Percentiles rank a stretch among this genome's conserved stretches.
phyloP scores from a whole-genome alignment of 23 tunicate genomes.

The Clavelina lepadiformis region DNA sequence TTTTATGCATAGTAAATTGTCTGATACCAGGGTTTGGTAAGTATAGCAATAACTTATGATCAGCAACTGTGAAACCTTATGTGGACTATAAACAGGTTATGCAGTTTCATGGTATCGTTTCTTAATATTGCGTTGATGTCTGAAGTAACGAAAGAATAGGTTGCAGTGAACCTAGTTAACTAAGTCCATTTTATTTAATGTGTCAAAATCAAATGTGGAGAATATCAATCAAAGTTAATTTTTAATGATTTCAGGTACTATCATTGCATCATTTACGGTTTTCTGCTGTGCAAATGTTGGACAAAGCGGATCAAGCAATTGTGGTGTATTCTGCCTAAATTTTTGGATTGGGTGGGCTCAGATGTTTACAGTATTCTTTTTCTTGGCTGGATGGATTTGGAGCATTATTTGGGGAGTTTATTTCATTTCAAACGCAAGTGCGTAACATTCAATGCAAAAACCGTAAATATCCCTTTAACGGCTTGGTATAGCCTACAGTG shows the following conservation, averaged over 20 bases:
- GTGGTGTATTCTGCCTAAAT: conserved; percentile 59
- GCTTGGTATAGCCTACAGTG: too few relatives aligned
- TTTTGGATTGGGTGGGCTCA: conserved; percentile 84
- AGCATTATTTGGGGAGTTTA: conserved; percentile 78
- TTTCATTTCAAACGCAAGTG: conserved; percentile 50
- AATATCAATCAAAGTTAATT: background rate
- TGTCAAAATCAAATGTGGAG: too few relatives aligned
- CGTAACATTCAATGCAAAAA: too few relatives aligned
- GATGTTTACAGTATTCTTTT: conserved; percentile 54
- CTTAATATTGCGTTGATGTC: background rate
- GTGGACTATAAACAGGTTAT: background rate
- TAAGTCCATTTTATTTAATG: too few relatives aligned
- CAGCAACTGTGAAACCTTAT: background rate
- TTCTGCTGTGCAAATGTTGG: conserved; percentile 56
- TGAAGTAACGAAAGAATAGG: too few relatives aligned
- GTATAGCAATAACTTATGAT: background rate
- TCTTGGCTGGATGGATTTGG: conserved; percentile 83
- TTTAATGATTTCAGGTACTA: conserved; percentile 48
- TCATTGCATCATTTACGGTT: conserved; percentile 54
- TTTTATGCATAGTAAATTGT: conserved; percentile 49
- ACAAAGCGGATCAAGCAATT: conserved; percentile 15
- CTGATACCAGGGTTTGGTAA: conserved; percentile 73
- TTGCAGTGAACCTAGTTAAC: too few relatives aligned
- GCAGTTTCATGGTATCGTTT: too few relatives aligned
- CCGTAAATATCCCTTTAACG: too few relatives aligned